phyloP scores from a whole-genome alignment of 2,113 vertebrate species.

The Albula goreensis region DNA sequence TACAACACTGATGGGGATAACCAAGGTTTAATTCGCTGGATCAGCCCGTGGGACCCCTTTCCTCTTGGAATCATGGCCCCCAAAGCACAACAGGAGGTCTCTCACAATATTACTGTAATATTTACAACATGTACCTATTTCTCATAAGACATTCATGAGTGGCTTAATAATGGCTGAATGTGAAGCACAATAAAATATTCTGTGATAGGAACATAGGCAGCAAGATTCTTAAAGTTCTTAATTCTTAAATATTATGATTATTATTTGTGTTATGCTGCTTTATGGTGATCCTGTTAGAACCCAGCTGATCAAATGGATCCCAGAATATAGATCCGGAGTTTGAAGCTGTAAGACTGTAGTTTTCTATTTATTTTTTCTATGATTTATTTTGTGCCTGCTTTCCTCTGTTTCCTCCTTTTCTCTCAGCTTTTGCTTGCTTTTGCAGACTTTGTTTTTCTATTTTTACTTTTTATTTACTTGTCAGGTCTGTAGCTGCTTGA shows the following conservation, averaged over 20 bases:
- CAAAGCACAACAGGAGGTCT: too few species aligned
- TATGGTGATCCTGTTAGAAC: background rate
- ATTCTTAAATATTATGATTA: background rate
- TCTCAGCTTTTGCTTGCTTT: constrained; percentile 44
- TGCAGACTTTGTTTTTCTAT: constrained; percentile 16
- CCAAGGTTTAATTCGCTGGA: too few species aligned
- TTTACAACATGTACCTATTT: background rate
- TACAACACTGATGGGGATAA: too few species aligned
- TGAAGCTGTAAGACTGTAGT: background rate
- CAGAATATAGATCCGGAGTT: background rate
- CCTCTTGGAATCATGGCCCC: too few species aligned
- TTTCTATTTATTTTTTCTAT: too few species aligned
- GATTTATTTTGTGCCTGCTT: background rate
- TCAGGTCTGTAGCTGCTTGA: background rate
- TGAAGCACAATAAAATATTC: background rate
- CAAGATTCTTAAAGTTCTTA: too few species aligned
- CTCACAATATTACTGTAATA: too few species aligned
- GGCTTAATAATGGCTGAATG: background rate
- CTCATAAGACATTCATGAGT: background rate
- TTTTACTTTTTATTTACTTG: background rate
- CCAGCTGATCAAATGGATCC: background rate
- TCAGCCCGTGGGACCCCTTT: too few species aligned
- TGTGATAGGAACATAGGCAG: too few species aligned
- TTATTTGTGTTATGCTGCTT: background rate
- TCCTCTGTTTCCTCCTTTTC: constrained; percentile 24